phyloP scores from a whole-genome alignment of 2,797 vertebrate genomes.

The Siniperca undulata region DNA sequence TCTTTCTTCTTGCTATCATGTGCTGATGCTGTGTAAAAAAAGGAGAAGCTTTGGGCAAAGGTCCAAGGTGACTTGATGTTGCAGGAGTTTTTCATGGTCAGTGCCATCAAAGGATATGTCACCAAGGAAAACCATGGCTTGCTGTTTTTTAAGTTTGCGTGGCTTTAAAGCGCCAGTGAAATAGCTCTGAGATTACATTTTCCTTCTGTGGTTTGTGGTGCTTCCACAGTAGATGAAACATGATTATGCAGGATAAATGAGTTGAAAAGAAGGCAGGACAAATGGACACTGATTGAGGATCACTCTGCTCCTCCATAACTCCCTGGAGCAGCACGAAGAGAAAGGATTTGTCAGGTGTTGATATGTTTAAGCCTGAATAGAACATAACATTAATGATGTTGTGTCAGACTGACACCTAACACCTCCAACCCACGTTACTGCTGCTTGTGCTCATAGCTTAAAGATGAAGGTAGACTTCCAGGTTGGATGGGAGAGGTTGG shows the following conservation, averaged over 20 bases:
- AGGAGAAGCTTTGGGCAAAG: slow-evolving; percentile 3
- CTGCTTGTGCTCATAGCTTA: slow-evolving; percentile 34
- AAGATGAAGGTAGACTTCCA: slow-evolving; percentile 19
- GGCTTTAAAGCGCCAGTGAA: slow-evolving; percentile 3
- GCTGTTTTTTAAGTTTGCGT: slow-evolving; percentile 15
- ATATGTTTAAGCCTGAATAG: slow-evolving; percentile 15
- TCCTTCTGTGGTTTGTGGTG: not conserved
- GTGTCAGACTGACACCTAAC: slow-evolving; percentile 22
- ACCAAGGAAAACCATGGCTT: not conserved
- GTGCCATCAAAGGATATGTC: slow-evolving; percentile 27
- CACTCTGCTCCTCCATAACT: slow-evolving; percentile 6
- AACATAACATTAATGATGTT: slow-evolving; percentile 25
- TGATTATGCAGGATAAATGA: slow-evolving; percentile 13
- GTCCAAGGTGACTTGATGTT: slow-evolving; percentile 18
- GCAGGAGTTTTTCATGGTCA: slow-evolving; percentile 23
- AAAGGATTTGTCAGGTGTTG: slow-evolving; percentile 11
- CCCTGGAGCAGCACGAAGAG: not conserved
- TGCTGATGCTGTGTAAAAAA: not conserved
- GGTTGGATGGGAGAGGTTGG: slow-evolving; percentile 12
- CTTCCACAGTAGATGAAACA: slow-evolving; percentile 5
- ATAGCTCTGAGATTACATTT: slow-evolving; percentile 6
- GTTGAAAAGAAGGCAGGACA: slow-evolving; percentile 14
- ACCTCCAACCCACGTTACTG: not conserved
- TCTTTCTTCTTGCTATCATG: not conserved
- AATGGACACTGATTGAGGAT: slow-evolving; percentile 17